These are phyloP conservation scores for Pachyuromys duprasi DNA, from an alignment of 2,797 vertebrate genomes.

Conservation along the genomic window DNA sequence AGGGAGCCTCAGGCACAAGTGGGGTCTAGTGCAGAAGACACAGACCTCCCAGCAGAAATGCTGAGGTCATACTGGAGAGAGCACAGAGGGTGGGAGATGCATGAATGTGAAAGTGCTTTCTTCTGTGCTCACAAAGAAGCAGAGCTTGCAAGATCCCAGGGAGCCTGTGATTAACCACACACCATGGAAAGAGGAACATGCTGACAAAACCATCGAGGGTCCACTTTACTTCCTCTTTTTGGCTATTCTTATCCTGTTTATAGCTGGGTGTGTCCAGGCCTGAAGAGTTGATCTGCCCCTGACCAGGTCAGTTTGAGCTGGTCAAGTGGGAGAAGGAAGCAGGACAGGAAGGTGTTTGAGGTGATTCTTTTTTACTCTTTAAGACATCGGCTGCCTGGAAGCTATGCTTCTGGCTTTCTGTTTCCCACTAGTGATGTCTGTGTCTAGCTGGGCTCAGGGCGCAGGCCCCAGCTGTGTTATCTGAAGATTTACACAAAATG, in stretches of 20 bases:
- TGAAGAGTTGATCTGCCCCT: background rate
- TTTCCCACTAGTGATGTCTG: conserved; percentile 9
- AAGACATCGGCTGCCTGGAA: background rate
- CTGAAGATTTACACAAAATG: conserved; percentile 20
- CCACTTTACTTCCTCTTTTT: background rate
- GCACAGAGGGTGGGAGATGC: too few relatives aligned
- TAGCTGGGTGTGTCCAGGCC: background rate
- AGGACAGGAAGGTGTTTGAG: background rate
- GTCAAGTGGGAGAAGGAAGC: background rate
- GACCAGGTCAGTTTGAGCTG: background rate
- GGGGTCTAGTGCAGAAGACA: background rate
- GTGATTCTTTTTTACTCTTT: background rate
- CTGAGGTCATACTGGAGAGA: background rate
- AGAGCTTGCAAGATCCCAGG: background rate
- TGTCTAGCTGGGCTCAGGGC: background rate
- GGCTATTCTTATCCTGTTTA: background rate
- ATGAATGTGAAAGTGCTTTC: background rate
- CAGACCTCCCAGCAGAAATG: background rate
- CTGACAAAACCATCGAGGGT: background rate
- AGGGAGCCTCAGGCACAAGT: background rate
- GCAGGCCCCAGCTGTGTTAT: conserved; percentile 1
- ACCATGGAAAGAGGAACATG: conserved; percentile 1
- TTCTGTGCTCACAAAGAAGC: background rate
- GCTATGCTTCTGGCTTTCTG: background rate
- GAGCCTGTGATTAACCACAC: background rate